Conservation (phyloP, 2,888 invertebrate genomes). For the Chouioia cunea region DNA sequence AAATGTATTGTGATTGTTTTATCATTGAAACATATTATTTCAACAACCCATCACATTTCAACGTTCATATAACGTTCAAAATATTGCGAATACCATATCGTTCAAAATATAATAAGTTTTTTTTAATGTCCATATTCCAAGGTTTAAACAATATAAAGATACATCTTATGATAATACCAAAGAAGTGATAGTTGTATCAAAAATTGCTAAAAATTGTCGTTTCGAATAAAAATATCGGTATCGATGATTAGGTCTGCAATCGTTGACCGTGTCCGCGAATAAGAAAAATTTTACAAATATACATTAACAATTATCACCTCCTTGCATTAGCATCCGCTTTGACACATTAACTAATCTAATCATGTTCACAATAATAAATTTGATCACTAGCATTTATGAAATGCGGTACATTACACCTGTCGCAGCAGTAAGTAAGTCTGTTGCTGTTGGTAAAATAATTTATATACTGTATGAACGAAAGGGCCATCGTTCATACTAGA, state of each 20-base stretch:
- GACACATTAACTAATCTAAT: slow-evolving; percentile 31
- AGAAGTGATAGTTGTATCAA: slow-evolving; percentile 38
- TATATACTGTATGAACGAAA: slow-evolving; percentile 6
- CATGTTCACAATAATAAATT: slow-evolving; percentile 33
- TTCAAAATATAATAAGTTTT: slow-evolving; percentile 7
- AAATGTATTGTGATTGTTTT: neutral
- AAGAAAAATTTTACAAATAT: neutral
- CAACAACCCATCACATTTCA: slow-evolving; percentile 22
- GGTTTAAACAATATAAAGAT: neutral
- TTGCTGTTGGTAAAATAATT: slow-evolving; percentile 35
- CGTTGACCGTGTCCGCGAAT: neutral
- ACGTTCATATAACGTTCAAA: slow-evolving; percentile 12
- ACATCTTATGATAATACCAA: neutral
- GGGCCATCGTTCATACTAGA: slow-evolving; percentile 14
- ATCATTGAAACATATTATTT: neutral
- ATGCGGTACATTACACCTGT: slow-evolving; percentile 37
- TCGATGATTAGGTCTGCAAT: neutral
- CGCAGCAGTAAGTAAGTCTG: slow-evolving; percentile 35
- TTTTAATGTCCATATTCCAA: too few relatives aligned
- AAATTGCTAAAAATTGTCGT: too few relatives aligned
- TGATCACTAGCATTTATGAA: slow-evolving; percentile 44
- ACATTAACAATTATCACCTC: slow-evolving; percentile 39
- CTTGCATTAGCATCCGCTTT: slow-evolving; percentile 19
- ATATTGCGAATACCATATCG: slow-evolving; percentile 18
- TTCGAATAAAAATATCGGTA: slow-evolving; percentile 9